Evolutionary conservation across 2,113 vertebrate species (phyloP).

Genomic region (Scomber colias): DNA sequence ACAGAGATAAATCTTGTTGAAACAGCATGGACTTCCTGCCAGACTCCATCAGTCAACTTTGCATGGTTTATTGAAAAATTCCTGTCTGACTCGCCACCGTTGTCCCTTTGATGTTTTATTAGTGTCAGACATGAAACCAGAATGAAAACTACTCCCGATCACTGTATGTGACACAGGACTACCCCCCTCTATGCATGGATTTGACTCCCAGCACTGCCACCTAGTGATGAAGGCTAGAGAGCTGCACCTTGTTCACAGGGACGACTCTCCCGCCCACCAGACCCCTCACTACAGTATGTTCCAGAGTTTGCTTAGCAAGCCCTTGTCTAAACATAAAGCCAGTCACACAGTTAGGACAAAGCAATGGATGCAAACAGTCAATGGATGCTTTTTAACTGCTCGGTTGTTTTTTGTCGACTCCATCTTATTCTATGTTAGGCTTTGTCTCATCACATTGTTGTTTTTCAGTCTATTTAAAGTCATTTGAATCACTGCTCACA

Average conservation of each 20-base stretch:
- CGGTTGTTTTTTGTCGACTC: slow-evolving; percentile 30
- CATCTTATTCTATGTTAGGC: slow-evolving; percentile 44
- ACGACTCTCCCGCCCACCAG: not conserved
- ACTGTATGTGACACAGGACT: slow-evolving; percentile 1
- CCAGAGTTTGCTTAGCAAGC: slow-evolving; percentile 69
- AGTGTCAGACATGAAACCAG: slow-evolving; percentile 17
- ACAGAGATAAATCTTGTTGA: slow-evolving; percentile 24
- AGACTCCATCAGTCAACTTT: slow-evolving; percentile 22
- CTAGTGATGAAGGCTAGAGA: slow-evolving; percentile 38
- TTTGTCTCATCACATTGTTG: slow-evolving; percentile 56
- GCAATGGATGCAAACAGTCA: slow-evolving; percentile 37
- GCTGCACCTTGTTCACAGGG: slow-evolving; percentile 17
- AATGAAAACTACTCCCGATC: slow-evolving; percentile 18
- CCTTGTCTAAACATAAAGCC: slow-evolving; percentile 59
- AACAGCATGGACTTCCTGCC: slow-evolving; percentile 40
- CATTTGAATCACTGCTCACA: not conserved
- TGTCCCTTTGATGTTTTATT: slow-evolving; percentile 45
- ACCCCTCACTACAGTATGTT: slow-evolving; percentile 63
- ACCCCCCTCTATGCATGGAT: slow-evolving; percentile 7
- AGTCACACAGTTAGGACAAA: slow-evolving; percentile 56
- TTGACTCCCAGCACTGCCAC: slow-evolving; percentile 45
- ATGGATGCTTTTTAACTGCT: slow-evolving; percentile 47
- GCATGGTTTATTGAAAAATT: slow-evolving; percentile 60
- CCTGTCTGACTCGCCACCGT: slow-evolving; percentile 39
- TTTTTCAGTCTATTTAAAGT: slow-evolving; percentile 18